Evolutionary conservation across 1,140 invertebrate genomes (phyloP), one percentile per base, ranked within the genome.

Genomic region (Ceratina calcarata): DNA sequence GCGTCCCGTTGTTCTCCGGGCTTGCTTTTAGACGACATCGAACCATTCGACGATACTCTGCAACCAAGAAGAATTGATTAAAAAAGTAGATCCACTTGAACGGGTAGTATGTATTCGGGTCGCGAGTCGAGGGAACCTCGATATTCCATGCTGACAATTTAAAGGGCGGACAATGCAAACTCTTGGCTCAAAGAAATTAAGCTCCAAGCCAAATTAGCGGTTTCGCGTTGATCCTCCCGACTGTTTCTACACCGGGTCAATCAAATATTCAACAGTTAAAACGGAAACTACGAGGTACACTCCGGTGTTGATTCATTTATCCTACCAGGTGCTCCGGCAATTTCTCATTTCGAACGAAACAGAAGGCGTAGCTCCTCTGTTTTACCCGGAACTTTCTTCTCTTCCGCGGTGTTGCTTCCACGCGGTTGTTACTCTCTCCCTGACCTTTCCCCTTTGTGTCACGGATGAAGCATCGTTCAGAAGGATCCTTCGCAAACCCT

Each of bases 401-500:
- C 57, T 73, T 51, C 49, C 53, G 71, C 24, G 60, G 71, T 68
- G 76, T 65, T 65, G 65, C 60, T 78, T 82, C 74, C 45, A 78
- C 78, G 64, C 75, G 80, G 75, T 82, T 74, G 58, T 82, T 82
- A 62, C 74, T 62, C 55, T 22, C 13, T 32, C 62, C 37, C 37
- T 45, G 37, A 13, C 51, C 12, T 32, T 71, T 69, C 51, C 62
- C 24, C 70, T 51, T 65, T 61, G 51, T 80, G 53, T 60, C 27
- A 80, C 58, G 67, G 64, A 74, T 70, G 67, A 70, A 78, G 69
- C 75, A 74, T 84, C 80, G 55, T 57, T 64, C 62, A 58, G 67
- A 78, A 70, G 51, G 69, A 69, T 80, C 57, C 37, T 53, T 13
- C 16, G 16, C 13, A 20, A 20, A 24, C 57, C 66, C 53, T 15